A percentile compares a stretch with the other conserved stretches of the same genome.
These are phyloP conservation scores for Phlogophora meticulosa DNA, from an alignment of 2,888 invertebrate species.

Conservation along the genomic window DNA sequence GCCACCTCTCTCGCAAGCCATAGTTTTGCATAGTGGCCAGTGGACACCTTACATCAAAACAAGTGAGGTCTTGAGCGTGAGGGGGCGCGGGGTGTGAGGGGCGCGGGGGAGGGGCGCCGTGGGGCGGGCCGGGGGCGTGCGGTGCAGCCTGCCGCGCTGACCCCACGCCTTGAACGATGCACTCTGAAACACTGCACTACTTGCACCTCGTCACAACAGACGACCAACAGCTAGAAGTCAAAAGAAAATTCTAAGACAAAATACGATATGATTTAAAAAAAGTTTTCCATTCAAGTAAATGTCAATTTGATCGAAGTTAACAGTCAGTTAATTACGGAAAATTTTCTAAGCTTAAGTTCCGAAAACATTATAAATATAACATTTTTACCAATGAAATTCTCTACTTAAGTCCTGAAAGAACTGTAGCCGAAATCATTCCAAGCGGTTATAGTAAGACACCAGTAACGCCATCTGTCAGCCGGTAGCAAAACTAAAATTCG, in stretches of 20 bases:
- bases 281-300: conserved; percentile 1
- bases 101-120: conserved; percentile 68
- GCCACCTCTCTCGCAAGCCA: conserved; percentile 71
- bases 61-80: conserved; percentile 81
- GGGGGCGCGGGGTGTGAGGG: conserved; percentile 65
- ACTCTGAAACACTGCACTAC: conserved; percentile 60
- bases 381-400: conserved; percentile 34
- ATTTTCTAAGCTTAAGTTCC: neutral
- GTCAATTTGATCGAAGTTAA: neutral
- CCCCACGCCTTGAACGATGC: conserved; percentile 80
- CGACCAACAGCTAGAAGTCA: neutral
- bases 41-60: conserved; percentile 90
- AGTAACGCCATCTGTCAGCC: conserved; percentile 83
- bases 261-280: neutral
- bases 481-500: conserved; percentile 79
- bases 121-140: conserved; percentile 87
- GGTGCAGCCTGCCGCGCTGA: conserved; percentile 82
- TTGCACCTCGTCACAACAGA: conserved; percentile 48
- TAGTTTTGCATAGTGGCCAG: conserved; percentile 87
- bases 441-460: conserved; percentile 55
- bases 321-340: fast-evolving
- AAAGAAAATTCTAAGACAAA: conserved; percentile 9
- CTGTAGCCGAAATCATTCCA: conserved; percentile 27
- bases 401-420: conserved; percentile 33
- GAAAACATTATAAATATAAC: neutral